A percentile compares a stretch with the other conserved stretches of the same genome.
Evolutionary conservation across 2,113 vertebrate genomes (phyloP).

Genomic region (Cariama cristata): DNA sequence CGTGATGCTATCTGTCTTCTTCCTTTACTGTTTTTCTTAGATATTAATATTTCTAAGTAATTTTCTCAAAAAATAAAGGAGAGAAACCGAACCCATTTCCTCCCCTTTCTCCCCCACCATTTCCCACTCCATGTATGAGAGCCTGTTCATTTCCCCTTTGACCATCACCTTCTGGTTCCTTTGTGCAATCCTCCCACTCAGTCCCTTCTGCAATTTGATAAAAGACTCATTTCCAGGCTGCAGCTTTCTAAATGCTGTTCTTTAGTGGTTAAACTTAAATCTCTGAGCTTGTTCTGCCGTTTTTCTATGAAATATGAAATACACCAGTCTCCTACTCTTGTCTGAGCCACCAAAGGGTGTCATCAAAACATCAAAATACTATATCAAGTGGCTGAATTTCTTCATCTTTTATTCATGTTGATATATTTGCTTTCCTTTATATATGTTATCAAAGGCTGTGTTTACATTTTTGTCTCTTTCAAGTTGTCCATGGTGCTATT

Average conservation of each 20-base stretch:
- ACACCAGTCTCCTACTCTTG: background rate
- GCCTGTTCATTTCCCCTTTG: background rate
- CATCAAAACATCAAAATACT: background rate
- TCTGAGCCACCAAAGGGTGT: background rate
- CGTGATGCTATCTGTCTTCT: slow-evolving; percentile 39
- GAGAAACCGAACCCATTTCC: background rate
- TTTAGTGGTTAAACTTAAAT: background rate
- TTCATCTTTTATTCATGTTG: background rate
- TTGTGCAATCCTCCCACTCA: slow-evolving; percentile 32
- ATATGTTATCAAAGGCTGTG: background rate
- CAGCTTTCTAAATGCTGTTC: background rate
- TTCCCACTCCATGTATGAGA: background rate
- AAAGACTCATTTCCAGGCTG: slow-evolving; percentile 15
- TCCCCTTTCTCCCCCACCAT: background rate
- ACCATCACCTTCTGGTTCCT: slow-evolving; percentile 9
- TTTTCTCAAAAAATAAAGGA: background rate
- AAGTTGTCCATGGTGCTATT: background rate
- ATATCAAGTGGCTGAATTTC: background rate
- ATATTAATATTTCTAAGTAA: slow-evolving; percentile 39
- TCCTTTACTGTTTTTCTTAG: slow-evolving; percentile 53
- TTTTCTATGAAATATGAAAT: background rate
- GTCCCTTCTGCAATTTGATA: slow-evolving; percentile 9
- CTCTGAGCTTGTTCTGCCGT: background rate
- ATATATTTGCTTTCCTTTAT: background rate
- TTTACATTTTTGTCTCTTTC: slow-evolving; percentile 3